Conservation (phyloP, 2,113 vertebrate genomes). For the Cololabis saira region DNA sequence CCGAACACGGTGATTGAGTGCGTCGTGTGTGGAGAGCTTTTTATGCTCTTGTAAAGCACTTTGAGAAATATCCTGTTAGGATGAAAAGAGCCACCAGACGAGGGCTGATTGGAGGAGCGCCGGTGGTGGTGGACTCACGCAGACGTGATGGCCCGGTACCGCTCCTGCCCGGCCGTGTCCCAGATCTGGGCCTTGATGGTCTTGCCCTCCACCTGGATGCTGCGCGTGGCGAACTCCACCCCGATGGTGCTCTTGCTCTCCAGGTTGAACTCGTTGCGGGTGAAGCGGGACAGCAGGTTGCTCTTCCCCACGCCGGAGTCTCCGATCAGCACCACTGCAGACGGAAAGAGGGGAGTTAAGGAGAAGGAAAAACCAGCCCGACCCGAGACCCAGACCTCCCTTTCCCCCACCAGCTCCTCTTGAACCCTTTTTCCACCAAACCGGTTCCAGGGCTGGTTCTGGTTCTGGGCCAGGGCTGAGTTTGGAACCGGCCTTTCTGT, state of each 20-base stretch:
- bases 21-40: too few relatives aligned
- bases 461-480: too few relatives aligned
- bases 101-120: too few relatives aligned
- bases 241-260: slow-evolving; percentile 91
- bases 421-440: too few relatives aligned
- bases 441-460: too few relatives aligned
- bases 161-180: slow-evolving; percentile 89
- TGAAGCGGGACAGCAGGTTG: slow-evolving; percentile 89
- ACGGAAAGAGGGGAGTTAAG: background rate
- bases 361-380: background rate
- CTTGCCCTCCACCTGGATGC: slow-evolving; percentile 88
- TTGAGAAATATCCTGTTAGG: too few relatives aligned
- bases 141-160: slow-evolving; percentile 88
- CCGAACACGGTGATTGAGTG: too few relatives aligned
- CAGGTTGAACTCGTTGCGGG: slow-evolving; percentile 89
- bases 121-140: slow-evolving; percentile 79
- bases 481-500: too few relatives aligned
- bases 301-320: slow-evolving; percentile 90
- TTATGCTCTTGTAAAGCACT: too few relatives aligned
- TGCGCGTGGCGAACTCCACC: slow-evolving; percentile 89
- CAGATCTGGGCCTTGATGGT: slow-evolving; percentile 90
- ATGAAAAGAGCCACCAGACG: too few relatives aligned
- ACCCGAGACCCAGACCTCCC: too few relatives aligned
- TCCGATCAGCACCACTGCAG: slow-evolving; percentile 87
- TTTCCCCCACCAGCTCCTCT: too few relatives aligned